Base-by-base conservation (phyloP, 2,113 vertebrate genomes). In the Tragelaphus scriptus region DNA sequence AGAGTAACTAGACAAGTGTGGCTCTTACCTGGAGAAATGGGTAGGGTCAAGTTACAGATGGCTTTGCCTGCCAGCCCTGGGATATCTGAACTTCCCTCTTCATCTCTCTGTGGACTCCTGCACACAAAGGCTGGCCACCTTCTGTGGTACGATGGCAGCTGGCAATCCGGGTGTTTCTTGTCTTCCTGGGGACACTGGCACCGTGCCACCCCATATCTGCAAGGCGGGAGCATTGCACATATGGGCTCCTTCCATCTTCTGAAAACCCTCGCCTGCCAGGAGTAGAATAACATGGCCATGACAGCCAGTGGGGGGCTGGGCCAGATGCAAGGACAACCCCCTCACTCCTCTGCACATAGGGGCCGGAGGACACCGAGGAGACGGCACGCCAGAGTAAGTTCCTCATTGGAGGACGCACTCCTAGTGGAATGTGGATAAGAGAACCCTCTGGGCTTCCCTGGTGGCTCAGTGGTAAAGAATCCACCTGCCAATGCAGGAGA, bases 351-450 rank as follows among this genome's bases (percentile, higher is more conserved):
- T 58, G 28, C 51, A 17, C 56, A 26, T 0, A 3, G 49, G 87
- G 90, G 26, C 77, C 58, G 63, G 79, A 6, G 88, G 68, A 96
- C n/a, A 19, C 25, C 90, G 91, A 85, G 92, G 97, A 98, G 90
- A 94, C 0, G 0, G 84, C 90, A 81, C 59, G 98, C 91, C 98
- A 68, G 58, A 97, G 90, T 98, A 94, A 68, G 98, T 86, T 71
- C 95, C 53, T 75, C 44, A 16, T 90, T 97, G 90, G 88, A 94
- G 96, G 95, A 98, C 97, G 97, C 80, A 63, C 47, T 96, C 61
- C 4, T 15, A 3, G 44, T 32, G 75, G 95, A 94, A 94, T 80
- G 91, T 61, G 91, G 92, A n/a, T 96, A 96, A 98, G 81, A 95
- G 97, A 95, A 95, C 81, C 32, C 94, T 91, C 71, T 77, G 36